Conservation (phyloP, 1,140 invertebrate species). For the Delia radicum region DNA sequence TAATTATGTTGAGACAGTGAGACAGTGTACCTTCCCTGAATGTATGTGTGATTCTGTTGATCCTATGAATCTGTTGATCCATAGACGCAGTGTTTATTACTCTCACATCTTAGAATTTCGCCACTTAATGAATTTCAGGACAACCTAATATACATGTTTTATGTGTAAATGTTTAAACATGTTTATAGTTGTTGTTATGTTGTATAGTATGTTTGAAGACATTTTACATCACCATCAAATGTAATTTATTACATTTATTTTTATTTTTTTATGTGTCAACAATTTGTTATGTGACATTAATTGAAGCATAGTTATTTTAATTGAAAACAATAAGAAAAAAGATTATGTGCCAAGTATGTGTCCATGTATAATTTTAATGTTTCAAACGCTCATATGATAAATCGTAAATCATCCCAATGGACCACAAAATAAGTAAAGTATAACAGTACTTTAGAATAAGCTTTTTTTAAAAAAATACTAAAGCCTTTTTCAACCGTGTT, state of each 20-base stretch:
- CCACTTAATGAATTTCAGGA: no score
- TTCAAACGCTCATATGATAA: not conserved
- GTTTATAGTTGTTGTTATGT: not conserved
- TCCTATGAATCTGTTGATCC: no score
- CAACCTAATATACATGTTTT: no score
- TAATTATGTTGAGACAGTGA: no score
- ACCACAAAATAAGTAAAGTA: no score
- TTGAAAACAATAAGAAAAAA: not conserved
- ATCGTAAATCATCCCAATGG: not conserved
- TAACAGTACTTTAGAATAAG: no score
- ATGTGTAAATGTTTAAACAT: not conserved
- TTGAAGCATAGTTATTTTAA: not conserved
- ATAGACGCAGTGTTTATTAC: no score
- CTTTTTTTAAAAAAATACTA: no score
- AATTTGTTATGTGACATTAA: not conserved
- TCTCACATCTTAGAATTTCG: no score
- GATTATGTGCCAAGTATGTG: not conserved
- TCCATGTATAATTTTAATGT: not conserved
- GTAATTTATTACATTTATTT: not conserved
- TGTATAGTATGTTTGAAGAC: not conserved
- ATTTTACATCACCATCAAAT: not conserved
- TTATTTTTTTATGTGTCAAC: not conserved
- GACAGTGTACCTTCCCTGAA: no score
- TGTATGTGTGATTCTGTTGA: no score
- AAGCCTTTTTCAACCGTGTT: no score